phyloP scores from a whole-genome alignment of 2,797 vertebrate genomes.

The Gastrophryne carolinensis region DNA sequence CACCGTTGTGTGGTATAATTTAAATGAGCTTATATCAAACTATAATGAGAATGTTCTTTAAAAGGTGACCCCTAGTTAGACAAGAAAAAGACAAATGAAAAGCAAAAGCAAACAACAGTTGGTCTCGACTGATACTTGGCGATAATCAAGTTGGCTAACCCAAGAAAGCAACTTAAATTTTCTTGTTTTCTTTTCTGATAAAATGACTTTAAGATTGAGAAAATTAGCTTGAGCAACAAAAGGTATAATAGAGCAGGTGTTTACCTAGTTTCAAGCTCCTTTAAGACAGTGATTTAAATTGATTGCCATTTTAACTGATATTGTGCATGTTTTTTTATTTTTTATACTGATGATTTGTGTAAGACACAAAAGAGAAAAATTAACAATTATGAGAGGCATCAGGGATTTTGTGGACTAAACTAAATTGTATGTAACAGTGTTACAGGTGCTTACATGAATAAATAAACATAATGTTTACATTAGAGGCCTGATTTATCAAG shows the following conservation, averaged over 20 bases:
- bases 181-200: constrained; percentile 3
- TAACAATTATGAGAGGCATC: neutral
- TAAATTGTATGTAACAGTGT: neutral
- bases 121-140: neutral
- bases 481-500: no score
- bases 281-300: constrained; percentile 21
- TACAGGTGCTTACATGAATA: neutral
- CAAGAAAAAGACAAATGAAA: constrained; percentile 20
- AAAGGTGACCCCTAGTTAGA: constrained; percentile 12
- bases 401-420: neutral
- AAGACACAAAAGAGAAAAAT: neutral
- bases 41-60: constrained; percentile 2
- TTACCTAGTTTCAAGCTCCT: constrained; percentile 7
- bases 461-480: neutral
- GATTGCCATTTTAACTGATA: neutral
- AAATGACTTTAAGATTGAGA: neutral
- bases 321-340: constrained; percentile 7
- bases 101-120: constrained; percentile 24
- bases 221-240: constrained; percentile 5
- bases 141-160: constrained; percentile 14
- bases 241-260: constrained; percentile 30
- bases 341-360: neutral
- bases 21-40: constrained; percentile 12
- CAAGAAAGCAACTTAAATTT: constrained; percentile 17
- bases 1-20: neutral